Conservation (phyloP, 1,140 invertebrate species). For the Hylyphantes graminicola region DNA sequence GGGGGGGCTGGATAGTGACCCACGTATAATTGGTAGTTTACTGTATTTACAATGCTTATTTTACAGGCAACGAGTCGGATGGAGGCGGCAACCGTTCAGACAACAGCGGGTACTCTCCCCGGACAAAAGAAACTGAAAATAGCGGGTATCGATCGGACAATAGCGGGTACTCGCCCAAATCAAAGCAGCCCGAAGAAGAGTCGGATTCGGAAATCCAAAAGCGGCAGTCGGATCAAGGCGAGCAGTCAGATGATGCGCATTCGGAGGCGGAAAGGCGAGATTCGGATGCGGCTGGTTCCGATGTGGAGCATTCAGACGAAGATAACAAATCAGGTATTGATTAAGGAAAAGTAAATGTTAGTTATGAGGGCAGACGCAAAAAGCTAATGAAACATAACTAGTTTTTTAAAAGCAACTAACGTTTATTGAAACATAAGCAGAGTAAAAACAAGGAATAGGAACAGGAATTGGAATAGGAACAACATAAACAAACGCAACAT, state of each 20-base stretch:
- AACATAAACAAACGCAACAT: too few species aligned
- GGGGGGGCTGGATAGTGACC: too few species aligned
- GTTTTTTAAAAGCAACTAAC: too few species aligned
- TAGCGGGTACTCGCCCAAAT: conserved; percentile 12
- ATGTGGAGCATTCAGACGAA: conserved; percentile 50
- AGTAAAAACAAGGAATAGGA: too few species aligned
- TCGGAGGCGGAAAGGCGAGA: conserved; percentile 21
- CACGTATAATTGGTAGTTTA: too few species aligned
- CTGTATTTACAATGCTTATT: not conserved
- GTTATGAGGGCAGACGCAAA: too few species aligned
- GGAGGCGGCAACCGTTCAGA: not conserved
- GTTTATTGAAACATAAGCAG: too few species aligned
- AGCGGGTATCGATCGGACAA: not conserved
- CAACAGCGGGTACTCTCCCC: not conserved
- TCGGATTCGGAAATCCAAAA: not conserved
- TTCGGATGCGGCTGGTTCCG: conserved; percentile 30
- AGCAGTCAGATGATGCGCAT: conserved; percentile 17
- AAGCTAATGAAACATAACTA: too few species aligned
- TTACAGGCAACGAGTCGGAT: conserved; percentile 27
- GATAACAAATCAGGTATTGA: conserved; percentile 32
- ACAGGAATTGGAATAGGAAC: too few species aligned
- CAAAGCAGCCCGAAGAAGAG: conserved; percentile 16
- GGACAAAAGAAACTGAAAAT: conserved; percentile 17
- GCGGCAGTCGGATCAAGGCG: not conserved
- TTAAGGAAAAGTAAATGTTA: not conserved